Percentiles rank a stretch among this genome's conserved stretches.
Evolutionary conservation across 2,113 vertebrate species (phyloP).

Genomic region (Cephalopterus ornatus): DNA sequence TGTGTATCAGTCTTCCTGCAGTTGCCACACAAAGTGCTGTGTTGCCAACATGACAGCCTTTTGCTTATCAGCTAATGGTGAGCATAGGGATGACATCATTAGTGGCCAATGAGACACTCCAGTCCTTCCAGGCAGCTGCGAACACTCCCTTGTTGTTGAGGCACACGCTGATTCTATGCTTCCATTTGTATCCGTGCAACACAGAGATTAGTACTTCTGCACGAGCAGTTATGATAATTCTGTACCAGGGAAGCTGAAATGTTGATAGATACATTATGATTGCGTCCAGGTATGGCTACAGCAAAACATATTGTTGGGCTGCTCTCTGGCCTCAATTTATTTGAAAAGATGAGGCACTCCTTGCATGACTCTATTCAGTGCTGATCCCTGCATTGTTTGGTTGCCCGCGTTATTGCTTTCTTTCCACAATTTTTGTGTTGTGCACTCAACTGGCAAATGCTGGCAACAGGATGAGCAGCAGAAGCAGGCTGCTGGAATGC

Average conservation of each 20-base stretch:
- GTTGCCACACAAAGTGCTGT: not conserved
- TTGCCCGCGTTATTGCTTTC: not conserved
- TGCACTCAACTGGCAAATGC: not conserved
- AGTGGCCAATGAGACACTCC: slow-evolving; percentile 33
- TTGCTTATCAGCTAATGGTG: slow-evolving; percentile 24
- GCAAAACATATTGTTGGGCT: not conserved
- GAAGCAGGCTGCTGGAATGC: not conserved
- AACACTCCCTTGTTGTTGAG: not conserved
- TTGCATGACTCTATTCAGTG: not conserved
- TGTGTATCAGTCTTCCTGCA: not conserved
- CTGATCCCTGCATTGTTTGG: slow-evolving; percentile 19
- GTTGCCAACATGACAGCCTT: not conserved
- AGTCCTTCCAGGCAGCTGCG: not conserved
- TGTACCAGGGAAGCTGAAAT: not conserved
- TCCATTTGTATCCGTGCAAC: not conserved
- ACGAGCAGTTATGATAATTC: not conserved
- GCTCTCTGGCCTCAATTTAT: not conserved
- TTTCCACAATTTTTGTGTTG: not conserved
- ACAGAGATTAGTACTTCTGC: not conserved
- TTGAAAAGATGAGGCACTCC: not conserved
- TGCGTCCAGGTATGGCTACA: not conserved
- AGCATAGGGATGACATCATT: slow-evolving; percentile 45
- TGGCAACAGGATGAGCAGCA: not conserved
- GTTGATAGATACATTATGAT: not conserved
- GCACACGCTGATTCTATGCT: not conserved